Percentiles rank a stretch among this genome's conserved stretches.
phyloP scores from a whole-genome alignment of 2,113 vertebrate species.

The Chloebia gouldiae region DNA sequence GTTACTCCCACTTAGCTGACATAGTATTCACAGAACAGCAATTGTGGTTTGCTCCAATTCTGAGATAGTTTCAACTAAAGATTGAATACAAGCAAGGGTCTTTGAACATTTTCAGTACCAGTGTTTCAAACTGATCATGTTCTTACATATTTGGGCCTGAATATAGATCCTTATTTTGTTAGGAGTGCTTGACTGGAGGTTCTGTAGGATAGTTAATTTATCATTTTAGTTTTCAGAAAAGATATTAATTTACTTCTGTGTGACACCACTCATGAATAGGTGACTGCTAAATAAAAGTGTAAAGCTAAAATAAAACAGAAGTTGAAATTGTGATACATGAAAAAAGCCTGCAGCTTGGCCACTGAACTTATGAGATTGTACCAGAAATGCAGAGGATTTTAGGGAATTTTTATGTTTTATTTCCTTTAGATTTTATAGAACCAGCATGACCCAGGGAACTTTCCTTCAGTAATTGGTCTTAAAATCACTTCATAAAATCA shows the following conservation, averaged over 20 bases:
- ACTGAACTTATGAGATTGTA: background rate
- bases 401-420: background rate
- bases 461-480: constrained; percentile 14
- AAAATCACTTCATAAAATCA: constrained; percentile 23
- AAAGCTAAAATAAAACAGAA: background rate
- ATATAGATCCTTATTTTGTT: background rate
- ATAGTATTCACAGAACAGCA: background rate
- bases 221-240: background rate
- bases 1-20: background rate
- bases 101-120: background rate
- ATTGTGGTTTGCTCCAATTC: accelerated
- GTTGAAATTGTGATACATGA: background rate
- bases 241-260: background rate
- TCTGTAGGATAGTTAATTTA: background rate
- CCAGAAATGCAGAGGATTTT: background rate
- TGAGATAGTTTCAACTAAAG: background rate
- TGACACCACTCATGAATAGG: background rate
- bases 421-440: constrained; percentile 19
- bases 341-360: background rate
- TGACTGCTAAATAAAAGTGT: background rate
- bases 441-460: background rate
- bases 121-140: background rate
- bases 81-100: background rate
- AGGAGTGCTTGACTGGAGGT: background rate
- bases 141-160: background rate